These are phyloP conservation scores for Mobula birostris DNA, from an alignment of 2,113 vertebrate genomes.

Conservation along the genomic window DNA sequence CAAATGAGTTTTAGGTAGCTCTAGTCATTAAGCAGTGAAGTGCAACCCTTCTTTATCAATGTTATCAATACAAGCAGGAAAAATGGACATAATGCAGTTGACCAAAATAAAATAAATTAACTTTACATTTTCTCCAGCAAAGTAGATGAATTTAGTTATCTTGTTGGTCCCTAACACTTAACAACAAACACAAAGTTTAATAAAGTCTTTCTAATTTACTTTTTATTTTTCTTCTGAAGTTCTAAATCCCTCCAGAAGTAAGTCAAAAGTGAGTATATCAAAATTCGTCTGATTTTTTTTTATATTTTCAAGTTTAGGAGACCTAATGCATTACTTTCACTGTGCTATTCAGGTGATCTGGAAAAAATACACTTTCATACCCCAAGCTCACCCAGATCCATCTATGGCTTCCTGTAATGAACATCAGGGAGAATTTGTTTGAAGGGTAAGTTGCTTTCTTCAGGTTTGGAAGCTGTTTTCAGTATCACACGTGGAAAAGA, in stretches of 20 bases:
- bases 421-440: neutral
- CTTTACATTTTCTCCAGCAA: neutral
- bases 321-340: neutral
- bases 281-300: neutral
- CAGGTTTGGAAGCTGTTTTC: neutral
- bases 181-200: neutral
- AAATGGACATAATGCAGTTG: neutral
- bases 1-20: neutral
- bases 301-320: neutral
- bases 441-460: neutral
- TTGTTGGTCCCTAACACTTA: neutral
- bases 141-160: neutral
- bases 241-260: neutral
- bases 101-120: neutral
- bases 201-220: neutral
- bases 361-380: neutral
- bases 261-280: neutral
- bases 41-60: neutral
- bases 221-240: neutral
- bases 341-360: neutral
- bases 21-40: neutral
- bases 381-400: neutral
- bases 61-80: neutral
- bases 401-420: neutral
- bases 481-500: neutral